Conservation (phyloP, 2,113 vertebrate genomes). For the Tragelaphus scriptus region DNA sequence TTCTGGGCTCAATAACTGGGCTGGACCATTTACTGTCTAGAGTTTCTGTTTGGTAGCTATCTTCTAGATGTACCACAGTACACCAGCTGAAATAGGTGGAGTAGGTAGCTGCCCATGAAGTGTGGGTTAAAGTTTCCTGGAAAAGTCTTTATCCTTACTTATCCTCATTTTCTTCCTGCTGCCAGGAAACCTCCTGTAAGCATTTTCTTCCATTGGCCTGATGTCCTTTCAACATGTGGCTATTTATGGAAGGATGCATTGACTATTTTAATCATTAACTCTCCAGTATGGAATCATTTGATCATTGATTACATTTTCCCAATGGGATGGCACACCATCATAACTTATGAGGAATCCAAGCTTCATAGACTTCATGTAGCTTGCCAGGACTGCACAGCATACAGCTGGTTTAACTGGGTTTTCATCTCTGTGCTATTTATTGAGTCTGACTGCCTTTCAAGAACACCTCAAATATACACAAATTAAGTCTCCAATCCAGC, state of each 20-base stretch:
- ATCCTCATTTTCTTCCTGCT: not conserved
- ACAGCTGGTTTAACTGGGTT: not conserved
- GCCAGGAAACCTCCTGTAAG: not conserved
- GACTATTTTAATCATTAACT: constrained; percentile 1
- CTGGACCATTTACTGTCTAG: not conserved
- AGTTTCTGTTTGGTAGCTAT: not conserved
- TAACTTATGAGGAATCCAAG: not conserved
- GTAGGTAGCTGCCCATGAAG: not conserved
- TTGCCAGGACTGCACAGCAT: not conserved
- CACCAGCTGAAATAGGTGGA: not conserved
- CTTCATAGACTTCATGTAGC: not conserved
- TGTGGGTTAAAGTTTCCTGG: not conserved
- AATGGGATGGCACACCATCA: not conserved
- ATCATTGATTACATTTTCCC: not conserved
- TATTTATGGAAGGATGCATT: not conserved
- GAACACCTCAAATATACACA: not conserved
- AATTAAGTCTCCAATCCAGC: not conserved
- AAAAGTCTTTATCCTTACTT: not conserved
- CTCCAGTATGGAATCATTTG: not conserved
- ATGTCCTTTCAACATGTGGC: not conserved
- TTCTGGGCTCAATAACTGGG: not conserved
- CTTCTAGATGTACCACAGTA: not conserved
- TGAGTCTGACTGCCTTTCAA: not conserved
- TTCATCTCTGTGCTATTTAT: not conserved
- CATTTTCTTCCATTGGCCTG: not conserved